Base-by-base conservation (phyloP, 1,140 invertebrate genomes). In the Sarcophaga peregrina region DNA sequence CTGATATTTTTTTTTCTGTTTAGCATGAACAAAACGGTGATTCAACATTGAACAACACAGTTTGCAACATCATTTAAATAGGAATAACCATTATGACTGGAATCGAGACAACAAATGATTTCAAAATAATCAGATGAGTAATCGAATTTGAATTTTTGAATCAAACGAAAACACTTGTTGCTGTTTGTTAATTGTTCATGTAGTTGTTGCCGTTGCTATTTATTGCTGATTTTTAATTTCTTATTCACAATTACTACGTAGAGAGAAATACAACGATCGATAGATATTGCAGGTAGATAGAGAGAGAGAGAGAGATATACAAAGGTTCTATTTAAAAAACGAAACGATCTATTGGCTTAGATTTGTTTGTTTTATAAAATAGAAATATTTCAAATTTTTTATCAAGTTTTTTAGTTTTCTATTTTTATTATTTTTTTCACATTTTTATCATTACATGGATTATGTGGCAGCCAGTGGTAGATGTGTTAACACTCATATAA, bases 31-130 rank as follows among this genome's bases (percentile, higher is more conserved):
- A 78, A 78, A 78, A 78, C 17, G 75, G 47, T 78, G 75, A 78
- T 78, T 78, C 75, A 78, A 78, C 75, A 78, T 50, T 13, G 50
- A 50, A 78, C 17, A 50, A 78, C 17, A 78, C 25, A 20, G 75
- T 78, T 78, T 78, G 47, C n/a, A 78, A 78, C 47, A 78, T 78
- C 75, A 78, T 78, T 78, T 78, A 78, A 78, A 78, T 78, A 50
- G 47, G 75, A 25, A 8, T 17, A 17, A 78, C 47, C 17, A 45
- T 45, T 13, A 7, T 17, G 46, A 76, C 74, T 76, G 62, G 13
- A 58, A 68, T 20, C 20, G 62, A 68, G n/a, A 68, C 62, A 25
- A 25, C 25, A 37, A 37, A 37, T 37, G 25, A 37, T 37, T 37
- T 37, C 25, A 37, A 37, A 37, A 37, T 37, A 48, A 78, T 78